A percentile compares a stretch with the other conserved stretches of the same genome.
Evolutionary conservation across 2,888 invertebrate species (phyloP).

Genomic region (Cactoblastis cactorum): DNA sequence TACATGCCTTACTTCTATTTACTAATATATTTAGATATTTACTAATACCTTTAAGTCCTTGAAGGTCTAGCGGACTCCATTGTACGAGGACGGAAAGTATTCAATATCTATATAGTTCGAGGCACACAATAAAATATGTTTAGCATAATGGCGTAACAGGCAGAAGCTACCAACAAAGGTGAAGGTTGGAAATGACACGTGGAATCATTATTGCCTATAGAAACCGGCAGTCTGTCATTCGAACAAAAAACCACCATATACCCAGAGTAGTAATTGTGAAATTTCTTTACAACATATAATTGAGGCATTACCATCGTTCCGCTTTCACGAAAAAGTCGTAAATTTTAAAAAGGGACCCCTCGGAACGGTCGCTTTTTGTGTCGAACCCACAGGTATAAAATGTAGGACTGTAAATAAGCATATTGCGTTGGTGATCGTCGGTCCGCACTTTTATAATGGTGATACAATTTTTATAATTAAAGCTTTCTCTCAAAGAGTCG

Average conservation of each 20-base stretch:
- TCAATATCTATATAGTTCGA: constrained; percentile 32
- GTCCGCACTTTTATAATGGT: constrained; percentile 8
- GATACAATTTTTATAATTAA: constrained; percentile 14
- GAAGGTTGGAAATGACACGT: constrained; percentile 51
- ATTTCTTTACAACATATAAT: constrained; percentile 53
- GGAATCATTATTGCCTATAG: constrained; percentile 35
- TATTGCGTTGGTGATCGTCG: constrained; percentile 3
- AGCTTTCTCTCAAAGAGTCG: constrained; percentile 10
- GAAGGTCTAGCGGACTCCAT: background rate
- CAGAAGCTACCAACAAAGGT: constrained; percentile 42
- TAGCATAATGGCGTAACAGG: constrained; percentile 36
- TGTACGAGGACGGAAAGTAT: constrained; percentile 31
- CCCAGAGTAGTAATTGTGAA: constrained; percentile 45
- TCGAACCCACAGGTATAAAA: constrained; percentile 37
- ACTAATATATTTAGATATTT: background rate
- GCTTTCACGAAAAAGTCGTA: constrained; percentile 55
- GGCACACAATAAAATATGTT: constrained; percentile 37
- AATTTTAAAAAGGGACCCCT: constrained; percentile 57
- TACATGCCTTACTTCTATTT: too few species aligned
- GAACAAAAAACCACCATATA: constrained; percentile 42
- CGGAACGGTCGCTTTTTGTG: constrained; percentile 49
- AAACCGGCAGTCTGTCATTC: constrained; percentile 32
- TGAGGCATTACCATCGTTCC: constrained; percentile 42
- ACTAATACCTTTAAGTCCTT: background rate
- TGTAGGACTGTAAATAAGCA: constrained; percentile 13